Percentiles rank a stretch among this genome's conserved stretches.
phyloP scores from a whole-genome alignment of 2,113 vertebrate genomes.

The Buteo buteo region DNA sequence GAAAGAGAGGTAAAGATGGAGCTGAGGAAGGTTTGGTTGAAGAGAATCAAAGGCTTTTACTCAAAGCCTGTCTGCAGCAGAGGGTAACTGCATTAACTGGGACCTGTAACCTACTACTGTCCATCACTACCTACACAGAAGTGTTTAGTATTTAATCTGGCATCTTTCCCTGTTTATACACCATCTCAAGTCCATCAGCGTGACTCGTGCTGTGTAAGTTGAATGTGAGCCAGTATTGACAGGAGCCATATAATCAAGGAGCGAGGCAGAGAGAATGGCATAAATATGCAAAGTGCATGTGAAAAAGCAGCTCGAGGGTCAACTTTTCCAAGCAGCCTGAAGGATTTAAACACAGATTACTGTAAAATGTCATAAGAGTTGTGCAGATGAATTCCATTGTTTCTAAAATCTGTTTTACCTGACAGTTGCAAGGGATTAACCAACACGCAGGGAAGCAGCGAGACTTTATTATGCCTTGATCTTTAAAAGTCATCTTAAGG shows the following conservation, averaged over 20 bases:
- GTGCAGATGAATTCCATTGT: constrained; percentile 28
- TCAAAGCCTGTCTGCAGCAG: constrained; percentile 24
- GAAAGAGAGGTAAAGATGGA: not conserved
- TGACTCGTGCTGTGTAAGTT: constrained; percentile 22
- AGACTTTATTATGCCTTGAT: constrained; percentile 27
- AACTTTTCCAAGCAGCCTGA: not conserved
- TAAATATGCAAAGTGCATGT: constrained; percentile 3
- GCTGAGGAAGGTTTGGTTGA: not conserved
- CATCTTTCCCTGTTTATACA: constrained; percentile 29
- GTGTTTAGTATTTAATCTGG: constrained; percentile 51
- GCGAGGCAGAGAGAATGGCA: not conserved
- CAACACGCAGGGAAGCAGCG: not conserved
- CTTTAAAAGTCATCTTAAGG: constrained; percentile 22
- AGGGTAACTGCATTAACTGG: constrained; percentile 34
- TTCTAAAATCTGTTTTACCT: constrained; percentile 29
- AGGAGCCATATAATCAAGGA: not conserved
- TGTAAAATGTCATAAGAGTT: not conserved
- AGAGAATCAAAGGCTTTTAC: not conserved
- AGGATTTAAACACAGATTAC: constrained; percentile 22
- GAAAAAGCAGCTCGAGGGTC: constrained; percentile 22
- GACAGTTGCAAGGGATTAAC: constrained; percentile 44
- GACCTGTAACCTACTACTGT: constrained; percentile 24
- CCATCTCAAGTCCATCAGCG: constrained; percentile 18
- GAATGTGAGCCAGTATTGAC: constrained; percentile 40
- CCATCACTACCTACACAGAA: constrained; percentile 25